Percentiles rank a stretch among this genome's conserved stretches.
Conservation (phyloP, 2,113 vertebrate genomes). For the Rallus limicola region DNA sequence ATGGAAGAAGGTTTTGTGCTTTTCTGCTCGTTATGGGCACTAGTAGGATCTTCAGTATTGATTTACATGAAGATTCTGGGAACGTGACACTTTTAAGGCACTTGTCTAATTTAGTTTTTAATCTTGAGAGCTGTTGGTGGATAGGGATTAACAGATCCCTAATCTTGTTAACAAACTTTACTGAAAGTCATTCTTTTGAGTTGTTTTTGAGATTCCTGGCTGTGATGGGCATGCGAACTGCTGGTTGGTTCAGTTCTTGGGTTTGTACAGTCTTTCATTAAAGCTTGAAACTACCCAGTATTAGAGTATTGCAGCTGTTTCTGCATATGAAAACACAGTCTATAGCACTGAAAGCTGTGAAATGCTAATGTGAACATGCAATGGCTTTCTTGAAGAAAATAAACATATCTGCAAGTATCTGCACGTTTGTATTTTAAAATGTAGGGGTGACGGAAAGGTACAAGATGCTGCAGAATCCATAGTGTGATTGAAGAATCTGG, state of each 20-base stretch:
- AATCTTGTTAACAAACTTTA: background rate
- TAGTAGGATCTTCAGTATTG: background rate
- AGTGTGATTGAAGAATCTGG: background rate
- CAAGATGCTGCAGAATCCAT: background rate
- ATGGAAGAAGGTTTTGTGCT: background rate
- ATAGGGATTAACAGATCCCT: background rate
- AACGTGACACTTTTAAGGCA: background rate
- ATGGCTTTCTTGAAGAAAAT: background rate
- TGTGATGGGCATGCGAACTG: background rate
- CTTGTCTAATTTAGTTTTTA: background rate
- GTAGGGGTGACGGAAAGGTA: background rate
- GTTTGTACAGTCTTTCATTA: background rate
- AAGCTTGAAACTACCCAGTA: background rate
- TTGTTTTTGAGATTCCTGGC: background rate
- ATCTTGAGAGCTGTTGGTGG: background rate
- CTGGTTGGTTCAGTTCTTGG: background rate
- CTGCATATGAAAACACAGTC: background rate
- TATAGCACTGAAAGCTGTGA: background rate
- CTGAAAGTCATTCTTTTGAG: background rate
- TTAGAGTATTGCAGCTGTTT: background rate
- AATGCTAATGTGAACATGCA: background rate
- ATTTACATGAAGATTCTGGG: background rate
- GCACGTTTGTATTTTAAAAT: background rate
- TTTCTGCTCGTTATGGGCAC: background rate
- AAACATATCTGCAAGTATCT: background rate